Base-by-base conservation (phyloP, 2,113 vertebrate species). In the Thryonomys swinderianus region DNA sequence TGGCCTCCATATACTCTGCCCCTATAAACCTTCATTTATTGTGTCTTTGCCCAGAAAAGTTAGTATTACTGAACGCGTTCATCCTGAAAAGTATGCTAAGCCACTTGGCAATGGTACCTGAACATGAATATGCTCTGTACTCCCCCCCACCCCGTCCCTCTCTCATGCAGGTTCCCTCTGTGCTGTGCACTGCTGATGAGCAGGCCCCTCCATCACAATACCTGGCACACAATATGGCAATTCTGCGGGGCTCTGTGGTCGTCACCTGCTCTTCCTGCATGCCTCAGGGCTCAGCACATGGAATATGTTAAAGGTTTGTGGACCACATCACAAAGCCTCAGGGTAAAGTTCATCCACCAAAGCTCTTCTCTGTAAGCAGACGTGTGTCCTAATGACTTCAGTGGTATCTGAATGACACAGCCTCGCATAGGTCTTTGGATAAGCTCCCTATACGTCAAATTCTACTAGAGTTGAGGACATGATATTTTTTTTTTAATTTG, bases 1-100 rank as follows among this genome's bases (percentile, higher is more conserved):
- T 17, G 32, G 48, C 3, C 27, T 71, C 8, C 18, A 4, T 3
- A 40, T 0, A 42, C 7, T 51, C 13, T 0, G 0, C 8, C 5
- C 13, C 6, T 88, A 9, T 17, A 27, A 51, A 12, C 7, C 79
- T 81, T 92, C 85, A 67, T 18, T 42, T 61, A 82, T 34, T 12
- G 21, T 85, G 42, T 48, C 79, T 79, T 51, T 37, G 51, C 51
- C 40, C 10, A 62, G 69, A 6, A n/a, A 88, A 91, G 90, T 62
- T 27, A 59, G 1, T 67, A 34, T 37, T 37, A 61, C 57, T 25
- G 55, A 78, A 83, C 53, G 62, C 84, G 59, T 34, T 90, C 74
- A 84, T 17, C 76, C 40, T 87, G 57, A 51, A 84, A 42, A 67
- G 20, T 4, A 20, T 42, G 48, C 48, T 6, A 37, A 18, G 32